Conservation (phyloP, 2,113 vertebrate genomes). For the Addax nasomaculatus region DNA sequence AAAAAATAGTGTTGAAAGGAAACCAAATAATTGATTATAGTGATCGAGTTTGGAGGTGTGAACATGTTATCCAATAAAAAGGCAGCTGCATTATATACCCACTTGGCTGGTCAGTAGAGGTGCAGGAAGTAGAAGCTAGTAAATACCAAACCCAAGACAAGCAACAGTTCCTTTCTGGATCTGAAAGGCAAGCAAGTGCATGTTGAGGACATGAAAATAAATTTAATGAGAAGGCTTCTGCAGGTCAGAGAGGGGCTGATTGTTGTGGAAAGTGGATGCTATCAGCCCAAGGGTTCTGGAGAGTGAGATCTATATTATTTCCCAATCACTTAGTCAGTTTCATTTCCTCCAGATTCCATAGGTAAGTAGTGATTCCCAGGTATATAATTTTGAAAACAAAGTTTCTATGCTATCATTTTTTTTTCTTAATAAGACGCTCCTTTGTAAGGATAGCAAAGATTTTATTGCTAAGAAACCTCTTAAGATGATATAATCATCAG, state of each 20-base stretch:
- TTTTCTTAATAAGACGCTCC: background rate
- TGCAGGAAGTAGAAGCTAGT: background rate
- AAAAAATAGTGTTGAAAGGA: background rate
- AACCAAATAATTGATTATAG: background rate
- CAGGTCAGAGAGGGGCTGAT: rapidly evolving
- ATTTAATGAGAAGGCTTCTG: background rate
- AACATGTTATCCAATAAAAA: background rate
- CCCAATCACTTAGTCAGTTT: background rate
- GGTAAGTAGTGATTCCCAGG: background rate
- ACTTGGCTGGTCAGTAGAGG: rapidly evolving
- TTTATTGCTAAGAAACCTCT: background rate
- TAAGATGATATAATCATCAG: background rate
- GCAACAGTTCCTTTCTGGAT: rapidly evolving
- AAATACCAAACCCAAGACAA: background rate
- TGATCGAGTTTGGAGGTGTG: background rate
- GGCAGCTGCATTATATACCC: rapidly evolving
- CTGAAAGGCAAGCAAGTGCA: background rate
- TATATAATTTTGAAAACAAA: background rate
- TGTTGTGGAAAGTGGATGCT: rapidly evolving
- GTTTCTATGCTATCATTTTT: background rate
- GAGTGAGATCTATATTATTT: rapidly evolving
- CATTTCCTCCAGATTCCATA: background rate
- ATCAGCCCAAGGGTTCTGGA: rapidly evolving
- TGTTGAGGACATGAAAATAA: background rate
- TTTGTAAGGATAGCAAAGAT: background rate